phyloP scores from a whole-genome alignment of 2,888 invertebrate genomes.

The Acleris sparsana region DNA sequence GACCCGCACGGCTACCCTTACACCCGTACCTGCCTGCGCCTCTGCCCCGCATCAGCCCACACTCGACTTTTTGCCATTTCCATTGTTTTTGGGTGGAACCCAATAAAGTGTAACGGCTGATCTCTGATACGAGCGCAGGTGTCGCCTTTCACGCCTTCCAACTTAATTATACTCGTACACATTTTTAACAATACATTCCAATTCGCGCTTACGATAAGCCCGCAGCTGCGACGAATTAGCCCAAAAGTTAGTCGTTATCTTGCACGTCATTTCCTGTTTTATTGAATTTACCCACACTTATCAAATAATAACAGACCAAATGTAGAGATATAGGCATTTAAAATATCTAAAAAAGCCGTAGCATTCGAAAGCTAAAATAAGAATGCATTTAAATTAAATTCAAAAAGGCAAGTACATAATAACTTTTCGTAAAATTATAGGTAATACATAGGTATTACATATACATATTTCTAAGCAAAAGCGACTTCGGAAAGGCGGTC shows the following conservation, averaged over 20 bases:
- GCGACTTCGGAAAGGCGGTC: too few species aligned
- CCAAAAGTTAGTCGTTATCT: slow-evolving; percentile 58
- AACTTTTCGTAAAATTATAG: too few species aligned
- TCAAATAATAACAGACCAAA: not conserved
- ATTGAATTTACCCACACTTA: slow-evolving; percentile 35
- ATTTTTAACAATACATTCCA: slow-evolving; percentile 70
- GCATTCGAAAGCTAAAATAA: too few species aligned
- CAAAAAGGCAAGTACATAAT: too few species aligned
- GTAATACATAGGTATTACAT: too few species aligned
- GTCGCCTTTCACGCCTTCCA: slow-evolving; percentile 76
- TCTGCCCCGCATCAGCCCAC: slow-evolving; percentile 57
- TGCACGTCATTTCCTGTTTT: slow-evolving; percentile 50
- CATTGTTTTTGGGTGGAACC: slow-evolving; percentile 77
- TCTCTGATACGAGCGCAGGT: slow-evolving; percentile 77
- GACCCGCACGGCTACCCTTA: slow-evolving; percentile 74
- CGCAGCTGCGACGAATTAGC: slow-evolving; percentile 71
- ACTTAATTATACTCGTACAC: slow-evolving; percentile 73
- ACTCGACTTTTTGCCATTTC: slow-evolving; percentile 79
- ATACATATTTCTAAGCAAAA: too few species aligned
- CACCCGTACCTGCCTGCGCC: slow-evolving; percentile 55
- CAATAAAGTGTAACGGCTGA: slow-evolving; percentile 78
- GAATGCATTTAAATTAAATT: too few species aligned
- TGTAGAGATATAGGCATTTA: too few species aligned
- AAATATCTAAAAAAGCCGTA: too few species aligned
- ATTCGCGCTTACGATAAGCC: slow-evolving; percentile 67